Conservation (phyloP, 2,797 vertebrate genomes). For the Molothrus aeneus region DNA sequence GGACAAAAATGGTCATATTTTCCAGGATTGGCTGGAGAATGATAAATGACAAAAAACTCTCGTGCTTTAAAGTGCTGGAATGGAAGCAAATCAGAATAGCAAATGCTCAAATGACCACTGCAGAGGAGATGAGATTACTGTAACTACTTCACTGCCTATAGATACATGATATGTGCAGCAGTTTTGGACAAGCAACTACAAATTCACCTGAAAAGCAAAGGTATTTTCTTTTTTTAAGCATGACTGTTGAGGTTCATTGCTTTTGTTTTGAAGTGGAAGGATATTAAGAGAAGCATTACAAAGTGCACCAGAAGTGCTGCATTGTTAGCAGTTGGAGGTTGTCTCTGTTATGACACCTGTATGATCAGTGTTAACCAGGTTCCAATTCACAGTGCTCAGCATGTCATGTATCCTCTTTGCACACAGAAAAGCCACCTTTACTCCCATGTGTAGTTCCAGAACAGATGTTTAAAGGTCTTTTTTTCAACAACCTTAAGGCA, state of each 20-base stretch:
- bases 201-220: neutral
- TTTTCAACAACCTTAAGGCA: neutral
- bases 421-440: neutral
- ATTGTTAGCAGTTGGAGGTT: neutral
- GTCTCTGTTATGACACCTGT: neutral
- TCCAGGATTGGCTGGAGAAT: neutral
- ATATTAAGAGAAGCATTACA: neutral
- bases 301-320: neutral
- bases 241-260: neutral
- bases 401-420: neutral
- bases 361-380: neutral
- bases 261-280: neutral
- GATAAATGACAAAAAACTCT: neutral
- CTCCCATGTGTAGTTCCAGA: neutral
- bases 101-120: neutral
- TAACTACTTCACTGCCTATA: neutral
- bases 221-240: neutral
- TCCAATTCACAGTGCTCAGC: neutral
- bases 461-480: neutral
- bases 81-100: neutral
- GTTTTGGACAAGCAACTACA: neutral
- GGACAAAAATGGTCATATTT: neutral
- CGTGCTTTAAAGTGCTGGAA: neutral
- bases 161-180: neutral
- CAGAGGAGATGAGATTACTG: neutral